Percentiles rank a stretch among this genome's conserved stretches.
Conservation (phyloP, 1,140 invertebrate genomes). For the Triops longicaudatus region DNA sequence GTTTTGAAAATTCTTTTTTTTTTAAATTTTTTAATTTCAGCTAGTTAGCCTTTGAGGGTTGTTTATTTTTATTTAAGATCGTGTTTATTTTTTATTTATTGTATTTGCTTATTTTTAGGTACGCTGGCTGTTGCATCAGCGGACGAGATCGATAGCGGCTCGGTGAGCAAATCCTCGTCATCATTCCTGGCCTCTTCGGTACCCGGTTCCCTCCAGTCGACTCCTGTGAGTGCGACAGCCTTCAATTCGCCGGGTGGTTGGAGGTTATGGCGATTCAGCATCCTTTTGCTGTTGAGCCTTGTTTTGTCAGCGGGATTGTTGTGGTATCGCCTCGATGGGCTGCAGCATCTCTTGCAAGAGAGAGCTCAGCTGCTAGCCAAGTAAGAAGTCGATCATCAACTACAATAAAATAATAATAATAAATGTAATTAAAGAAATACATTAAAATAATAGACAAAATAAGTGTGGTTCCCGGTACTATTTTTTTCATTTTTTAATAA, state of each 20-base stretch:
- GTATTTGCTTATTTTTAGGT: no score
- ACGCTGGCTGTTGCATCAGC: conserved; percentile 22
- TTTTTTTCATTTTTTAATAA: neutral
- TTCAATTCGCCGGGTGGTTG: conserved; percentile 30
- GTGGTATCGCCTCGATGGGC: conserved; percentile 42
- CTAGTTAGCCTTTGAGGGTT: no score
- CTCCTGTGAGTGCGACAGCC: neutral
- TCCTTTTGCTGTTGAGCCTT: conserved; percentile 40
- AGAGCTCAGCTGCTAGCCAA: conserved; percentile 31
- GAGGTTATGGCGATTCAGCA: conserved; percentile 40
- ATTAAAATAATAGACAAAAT: no score
- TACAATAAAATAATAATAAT: no score
- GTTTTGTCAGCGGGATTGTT: conserved; percentile 43
- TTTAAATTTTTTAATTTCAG: no score
- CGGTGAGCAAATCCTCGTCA: conserved; percentile 6
- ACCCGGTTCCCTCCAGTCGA: neutral
- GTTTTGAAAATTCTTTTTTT: no score
- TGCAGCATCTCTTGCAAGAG: conserved; percentile 39
- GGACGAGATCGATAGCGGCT: conserved; percentile 1
- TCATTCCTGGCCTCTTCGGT: neutral
- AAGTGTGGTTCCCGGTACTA: neutral
- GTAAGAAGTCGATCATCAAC: conserved; percentile 24
- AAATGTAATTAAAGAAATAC: no score
- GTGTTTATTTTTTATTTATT: no score
- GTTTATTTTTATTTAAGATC: no score